Evolutionary conservation across 2,797 vertebrate species (phyloP).

Genomic region (Salarias fasciatus): DNA sequence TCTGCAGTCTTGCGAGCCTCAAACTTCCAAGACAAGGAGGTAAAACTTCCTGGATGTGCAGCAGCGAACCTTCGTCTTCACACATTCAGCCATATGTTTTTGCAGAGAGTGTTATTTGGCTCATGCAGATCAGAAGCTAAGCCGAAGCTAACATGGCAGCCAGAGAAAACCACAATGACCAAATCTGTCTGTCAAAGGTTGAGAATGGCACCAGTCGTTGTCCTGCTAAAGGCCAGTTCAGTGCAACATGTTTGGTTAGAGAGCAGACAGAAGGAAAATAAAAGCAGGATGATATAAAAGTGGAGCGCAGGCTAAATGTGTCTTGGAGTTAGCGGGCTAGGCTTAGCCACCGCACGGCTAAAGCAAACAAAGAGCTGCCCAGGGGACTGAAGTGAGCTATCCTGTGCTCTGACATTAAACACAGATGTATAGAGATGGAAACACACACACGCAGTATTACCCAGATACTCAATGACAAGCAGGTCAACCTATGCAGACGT

Average conservation of each 20-base stretch:
- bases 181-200: constrained; percentile 70
- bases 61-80: constrained; percentile 24
- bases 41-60: constrained; percentile 30
- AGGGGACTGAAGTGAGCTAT: constrained; percentile 69
- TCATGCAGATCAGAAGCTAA: constrained; percentile 41
- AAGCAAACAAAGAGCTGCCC: constrained; percentile 84
- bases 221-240: constrained; percentile 58
- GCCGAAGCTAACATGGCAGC: constrained; percentile 60
- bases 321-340: constrained; percentile 79
- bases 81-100: constrained; percentile 48
- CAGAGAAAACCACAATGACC: constrained; percentile 72
- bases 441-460: constrained; percentile 14
- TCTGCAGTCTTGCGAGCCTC: constrained; percentile 43
- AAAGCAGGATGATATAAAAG: constrained; percentile 83
- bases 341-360: constrained; percentile 81
- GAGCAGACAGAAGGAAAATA: constrained; percentile 81
- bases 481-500: constrained; percentile 20
- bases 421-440: constrained; percentile 31
- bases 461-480: background rate
- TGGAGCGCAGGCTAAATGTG: constrained; percentile 81
- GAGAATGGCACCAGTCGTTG: constrained; percentile 60
- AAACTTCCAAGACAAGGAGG: constrained; percentile 40
- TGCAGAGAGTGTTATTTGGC: constrained; percentile 37
- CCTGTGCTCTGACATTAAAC: constrained; percentile 71
- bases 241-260: constrained; percentile 59